Evolutionary conservation across 2,113 vertebrate genomes (phyloP).

Genomic region (Tor tambroides): DNA sequence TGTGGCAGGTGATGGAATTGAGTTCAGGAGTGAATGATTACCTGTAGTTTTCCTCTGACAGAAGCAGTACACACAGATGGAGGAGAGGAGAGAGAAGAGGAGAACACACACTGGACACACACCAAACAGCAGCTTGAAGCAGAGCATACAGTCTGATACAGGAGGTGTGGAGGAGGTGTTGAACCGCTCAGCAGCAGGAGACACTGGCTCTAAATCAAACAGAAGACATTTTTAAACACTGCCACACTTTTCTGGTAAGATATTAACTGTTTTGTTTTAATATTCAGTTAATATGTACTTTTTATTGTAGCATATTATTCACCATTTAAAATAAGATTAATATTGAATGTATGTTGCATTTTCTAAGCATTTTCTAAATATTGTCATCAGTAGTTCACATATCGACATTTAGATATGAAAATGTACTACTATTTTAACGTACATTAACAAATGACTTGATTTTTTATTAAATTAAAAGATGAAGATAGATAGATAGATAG

Average conservation of each 20-base stretch:
- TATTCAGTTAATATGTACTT: background rate
- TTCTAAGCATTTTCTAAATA: background rate
- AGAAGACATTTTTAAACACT: background rate
- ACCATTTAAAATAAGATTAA: background rate
- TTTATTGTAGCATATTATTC: background rate
- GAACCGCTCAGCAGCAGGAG: too few species aligned
- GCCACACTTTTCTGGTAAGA: background rate
- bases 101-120: constrained; percentile 27
- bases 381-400: background rate
- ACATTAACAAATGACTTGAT: too few species aligned
- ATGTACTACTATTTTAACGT: too few species aligned
- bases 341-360: background rate
- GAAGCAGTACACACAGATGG: background rate
- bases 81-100: background rate
- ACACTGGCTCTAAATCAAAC: background rate
- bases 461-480: too few species aligned
- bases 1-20: too few species aligned
- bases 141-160: background rate
- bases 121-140: constrained; percentile 38
- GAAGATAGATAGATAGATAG: too few species aligned
- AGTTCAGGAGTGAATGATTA: background rate
- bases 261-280: background rate
- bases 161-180: too few species aligned
- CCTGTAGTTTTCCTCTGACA: constrained; percentile 3
- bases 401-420: too few species aligned